These are phyloP conservation scores for Eurypyga helias DNA, from an alignment of 2,113 vertebrate genomes.

Conservation along the genomic window DNA sequence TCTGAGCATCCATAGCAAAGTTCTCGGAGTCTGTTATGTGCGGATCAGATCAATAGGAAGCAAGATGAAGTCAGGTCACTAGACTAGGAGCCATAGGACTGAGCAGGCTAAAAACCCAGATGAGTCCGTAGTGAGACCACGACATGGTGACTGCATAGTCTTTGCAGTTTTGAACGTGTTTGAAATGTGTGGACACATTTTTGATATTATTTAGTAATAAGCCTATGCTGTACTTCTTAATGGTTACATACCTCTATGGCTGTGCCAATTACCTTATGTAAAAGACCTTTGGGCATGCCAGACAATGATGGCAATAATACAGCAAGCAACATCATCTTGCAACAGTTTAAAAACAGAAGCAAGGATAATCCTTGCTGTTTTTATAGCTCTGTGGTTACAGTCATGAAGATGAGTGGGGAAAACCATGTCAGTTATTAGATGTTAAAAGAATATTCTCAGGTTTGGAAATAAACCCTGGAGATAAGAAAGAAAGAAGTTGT, in stretches of 20 bases:
- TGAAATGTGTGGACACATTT: rapidly evolving
- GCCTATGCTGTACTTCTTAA: neutral
- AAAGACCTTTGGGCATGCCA: neutral
- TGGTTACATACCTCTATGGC: neutral
- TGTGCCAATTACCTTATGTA: rapidly evolving
- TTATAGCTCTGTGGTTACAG: neutral
- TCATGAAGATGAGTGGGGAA: neutral
- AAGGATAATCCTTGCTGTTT: neutral
- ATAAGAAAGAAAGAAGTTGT: neutral
- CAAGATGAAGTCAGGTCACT: neutral
- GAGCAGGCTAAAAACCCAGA: neutral
- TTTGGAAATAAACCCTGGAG: neutral
- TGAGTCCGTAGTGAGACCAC: neutral
- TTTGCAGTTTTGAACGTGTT: neutral
- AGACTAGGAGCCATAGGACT: no score
- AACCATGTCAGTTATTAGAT: neutral
- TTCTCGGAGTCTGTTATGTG: rapidly evolving
- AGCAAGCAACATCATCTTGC: rapidly evolving
- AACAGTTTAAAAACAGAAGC: neutral
- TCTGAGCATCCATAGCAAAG: neutral
- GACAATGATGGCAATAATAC: rapidly evolving
- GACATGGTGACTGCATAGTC: rapidly evolving
- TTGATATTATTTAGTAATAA: neutral
- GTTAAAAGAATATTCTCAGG: neutral
- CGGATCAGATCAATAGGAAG: rapidly evolving